phyloP scores from a whole-genome alignment of 2,888 invertebrate genomes.

The Synergus japonicus region DNA sequence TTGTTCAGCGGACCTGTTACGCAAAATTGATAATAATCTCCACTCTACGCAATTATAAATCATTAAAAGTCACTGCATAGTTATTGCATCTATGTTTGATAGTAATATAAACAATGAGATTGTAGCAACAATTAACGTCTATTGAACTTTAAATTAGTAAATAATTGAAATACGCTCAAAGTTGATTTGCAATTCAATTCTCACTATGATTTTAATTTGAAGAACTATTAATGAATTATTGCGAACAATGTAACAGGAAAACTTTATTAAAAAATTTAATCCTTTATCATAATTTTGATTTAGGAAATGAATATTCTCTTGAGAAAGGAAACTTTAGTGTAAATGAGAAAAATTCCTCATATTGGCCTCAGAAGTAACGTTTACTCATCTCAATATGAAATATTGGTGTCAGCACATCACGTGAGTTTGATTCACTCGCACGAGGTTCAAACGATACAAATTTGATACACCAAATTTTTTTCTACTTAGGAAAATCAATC shows the following conservation, averaged over 20 bases:
- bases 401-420: not conserved
- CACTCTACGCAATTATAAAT: constrained; percentile 24
- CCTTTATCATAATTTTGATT: not conserved
- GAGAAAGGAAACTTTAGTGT: not conserved
- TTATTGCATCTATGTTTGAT: constrained; percentile 21
- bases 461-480: no score
- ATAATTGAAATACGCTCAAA: not conserved
- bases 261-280: not conserved
- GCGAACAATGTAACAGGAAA: not conserved
- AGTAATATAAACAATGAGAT: constrained; percentile 19
- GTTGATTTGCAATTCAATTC: not conserved
- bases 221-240: not conserved
- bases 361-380: not conserved
- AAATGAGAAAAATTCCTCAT: no score
- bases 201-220: no score
- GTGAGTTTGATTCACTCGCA: no score
- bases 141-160: not conserved
- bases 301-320: not conserved
- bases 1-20: constrained; percentile 28
- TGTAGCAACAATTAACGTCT: constrained; percentile 5
- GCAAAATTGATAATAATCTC: constrained; percentile 32
- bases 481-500: no score
- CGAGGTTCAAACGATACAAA: no score
- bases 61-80: constrained; percentile 16
- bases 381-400: not conserved